Percentiles rank a stretch among this genome's conserved stretches.
phyloP scores from a whole-genome alignment of 92 coral and sea anemone genomes.

The Umimayanthus chanpuru region DNA sequence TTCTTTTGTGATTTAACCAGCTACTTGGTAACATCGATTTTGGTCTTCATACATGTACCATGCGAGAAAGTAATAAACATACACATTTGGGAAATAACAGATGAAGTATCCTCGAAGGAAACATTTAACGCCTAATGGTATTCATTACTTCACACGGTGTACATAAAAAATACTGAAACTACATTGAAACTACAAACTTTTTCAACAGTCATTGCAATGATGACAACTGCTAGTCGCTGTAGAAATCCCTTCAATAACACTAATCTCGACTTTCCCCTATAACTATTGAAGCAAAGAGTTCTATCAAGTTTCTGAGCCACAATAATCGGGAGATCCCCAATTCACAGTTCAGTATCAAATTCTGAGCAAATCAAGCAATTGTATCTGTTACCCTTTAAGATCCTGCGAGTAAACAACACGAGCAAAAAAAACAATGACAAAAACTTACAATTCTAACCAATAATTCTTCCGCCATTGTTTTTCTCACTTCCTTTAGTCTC shows the following conservation, averaged over 20 bases:
- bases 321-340: too few species aligned
- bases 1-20: background rate
- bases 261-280: background rate
- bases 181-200: background rate
- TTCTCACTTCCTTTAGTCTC: conserved; percentile 64
- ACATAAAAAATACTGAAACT: too few species aligned
- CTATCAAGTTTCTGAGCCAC: too few species aligned
- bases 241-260: background rate
- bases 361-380: too few species aligned
- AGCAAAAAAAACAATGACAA: too few species aligned
- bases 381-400: background rate
- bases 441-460: conserved; percentile 66
- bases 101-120: too few species aligned
- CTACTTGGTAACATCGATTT: background rate
- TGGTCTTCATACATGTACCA: background rate
- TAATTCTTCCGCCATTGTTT: conserved; percentile 60
- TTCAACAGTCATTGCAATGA: background rate
- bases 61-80: too few species aligned
- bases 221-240: background rate
- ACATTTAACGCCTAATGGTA: too few species aligned
- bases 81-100: too few species aligned
- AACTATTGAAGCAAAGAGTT: too few species aligned
- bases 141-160: too few species aligned
- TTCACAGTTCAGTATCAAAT: too few species aligned
- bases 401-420: background rate